These are phyloP conservation scores for Symphodus melops DNA, from an alignment of 2,113 vertebrate genomes.

Conservation along the genomic window DNA sequence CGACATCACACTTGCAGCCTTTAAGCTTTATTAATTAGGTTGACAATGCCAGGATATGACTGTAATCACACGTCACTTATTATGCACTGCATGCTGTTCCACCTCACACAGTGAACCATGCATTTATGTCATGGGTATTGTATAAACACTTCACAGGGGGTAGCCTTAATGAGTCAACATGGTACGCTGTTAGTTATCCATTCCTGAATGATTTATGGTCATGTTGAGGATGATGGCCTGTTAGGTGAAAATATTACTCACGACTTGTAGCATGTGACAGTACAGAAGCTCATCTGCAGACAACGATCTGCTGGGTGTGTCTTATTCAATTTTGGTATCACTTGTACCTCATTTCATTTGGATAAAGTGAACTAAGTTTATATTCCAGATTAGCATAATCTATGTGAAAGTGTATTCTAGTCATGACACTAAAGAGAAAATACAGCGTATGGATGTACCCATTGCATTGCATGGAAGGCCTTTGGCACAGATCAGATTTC, in stretches of 20 bases:
- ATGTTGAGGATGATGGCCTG: slow-evolving; percentile 28
- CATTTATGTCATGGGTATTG: slow-evolving; percentile 46
- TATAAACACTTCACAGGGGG: slow-evolving; percentile 62
- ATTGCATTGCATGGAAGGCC: neutral
- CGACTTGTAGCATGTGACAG: neutral
- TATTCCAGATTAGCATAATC: neutral
- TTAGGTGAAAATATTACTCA: slow-evolving; percentile 19
- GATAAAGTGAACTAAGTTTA: neutral
- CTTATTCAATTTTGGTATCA: neutral
- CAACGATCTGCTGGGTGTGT: neutral
- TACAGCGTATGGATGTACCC: neutral
- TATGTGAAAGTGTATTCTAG: neutral
- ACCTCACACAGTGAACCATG: slow-evolving; percentile 47
- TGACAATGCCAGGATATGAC: slow-evolving; percentile 29
- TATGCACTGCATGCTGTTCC: slow-evolving; percentile 47
- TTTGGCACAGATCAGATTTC: slow-evolving; percentile 17
- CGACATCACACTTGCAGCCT: neutral
- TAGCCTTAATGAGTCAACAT: slow-evolving; percentile 61
- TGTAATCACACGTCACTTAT: slow-evolving; percentile 39
- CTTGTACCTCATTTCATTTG: neutral
- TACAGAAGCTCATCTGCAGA: neutral
- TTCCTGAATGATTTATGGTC: slow-evolving; percentile 65
- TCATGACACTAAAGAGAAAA: slow-evolving; percentile 1
- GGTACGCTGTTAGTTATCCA: slow-evolving; percentile 46
- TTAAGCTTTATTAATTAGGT: slow-evolving; percentile 36